Base-by-base conservation (phyloP, 1,140 invertebrate species). In the Listronotus bonariensis region DNA sequence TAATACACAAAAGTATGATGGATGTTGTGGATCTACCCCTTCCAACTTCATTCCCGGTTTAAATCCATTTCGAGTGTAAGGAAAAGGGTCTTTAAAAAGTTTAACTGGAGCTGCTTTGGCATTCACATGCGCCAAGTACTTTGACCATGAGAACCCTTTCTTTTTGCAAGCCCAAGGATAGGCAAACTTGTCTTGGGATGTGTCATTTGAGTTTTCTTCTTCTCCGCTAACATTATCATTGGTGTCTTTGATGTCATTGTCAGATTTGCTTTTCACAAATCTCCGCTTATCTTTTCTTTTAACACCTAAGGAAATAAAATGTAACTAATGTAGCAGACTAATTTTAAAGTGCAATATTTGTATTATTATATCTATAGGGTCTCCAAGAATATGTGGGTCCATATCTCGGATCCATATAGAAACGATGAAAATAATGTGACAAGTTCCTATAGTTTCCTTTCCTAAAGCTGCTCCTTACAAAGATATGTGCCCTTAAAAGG, bases 11-110 rank as follows among this genome's bases (percentile, higher is more conserved):
- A 95, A 95, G 48, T 92, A 79, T 0, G 91, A 89, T 54, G 93
- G 94, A 79, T 96, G 92, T 70, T 90, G 87, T 0, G 94, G 95
- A 82, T 98, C 95, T 62, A 97, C 93, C 0, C 92, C 95, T 82
- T 98, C 96, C 52, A 97, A 74, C 75, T 94, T 93, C 93, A 96
- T 95, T 10, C 93, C 93, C 54, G 90, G 84, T 79, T 86, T 85
- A 69, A 93, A 93, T 15, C 83, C 82, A 79, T 92, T 92, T 70
- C 88, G 84, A 45, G 70, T 79, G 74, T 83, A 88, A 45, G 83
- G 90, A 69, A 91, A 89, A 0, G 89, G 84, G 76, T 92, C 89
- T 68, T 89, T 87, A 70, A 93, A 94, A 6, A 93, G 77, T 72
- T 91, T 90, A 3, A 86, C 82, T 6, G 91, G 90, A 0, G 90